Conservation (phyloP, 2,888 invertebrate genomes). For the Pristionchus entomophagus region DNA sequence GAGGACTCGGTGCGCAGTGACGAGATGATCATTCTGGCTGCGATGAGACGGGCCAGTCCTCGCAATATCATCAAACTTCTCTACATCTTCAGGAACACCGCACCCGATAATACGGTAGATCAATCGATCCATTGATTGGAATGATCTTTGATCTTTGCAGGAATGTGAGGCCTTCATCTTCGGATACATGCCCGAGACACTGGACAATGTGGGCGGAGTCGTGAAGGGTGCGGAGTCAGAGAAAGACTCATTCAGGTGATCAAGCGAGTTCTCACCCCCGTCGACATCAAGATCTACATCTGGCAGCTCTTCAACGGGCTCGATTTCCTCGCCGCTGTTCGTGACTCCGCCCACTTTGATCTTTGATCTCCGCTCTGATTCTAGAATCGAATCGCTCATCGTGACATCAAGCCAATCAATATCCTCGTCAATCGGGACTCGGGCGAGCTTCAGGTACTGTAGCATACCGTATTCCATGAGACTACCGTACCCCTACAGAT, state of each 20-base stretch:
- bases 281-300: conserved; percentile 59
- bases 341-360: not conserved
- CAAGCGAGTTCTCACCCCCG: conserved; percentile 49
- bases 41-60: conserved; percentile 44
- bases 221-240: not conserved
- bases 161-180: conserved; percentile 46
- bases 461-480: not conserved
- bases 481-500: conserved; percentile 42
- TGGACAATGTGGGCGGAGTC: conserved; percentile 44
- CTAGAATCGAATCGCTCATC: conserved; percentile 47
- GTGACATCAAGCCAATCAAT: conserved; percentile 51
- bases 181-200: conserved; percentile 47
- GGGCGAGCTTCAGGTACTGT: conserved; percentile 49
- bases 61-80: conserved; percentile 48
- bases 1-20: conserved; percentile 45
- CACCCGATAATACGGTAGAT: conserved; percentile 27
- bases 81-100: conserved; percentile 42
- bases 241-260: not conserved
- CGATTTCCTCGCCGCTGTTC: conserved; percentile 51
- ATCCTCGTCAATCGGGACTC: conserved; percentile 54
- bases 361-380: not conserved
- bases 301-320: conserved; percentile 64
- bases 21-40: conserved; percentile 47
- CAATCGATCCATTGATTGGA: not conserved
- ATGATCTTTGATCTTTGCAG: conserved; percentile 33